Percentiles rank a stretch among this genome's conserved stretches.
These are phyloP conservation scores for Rhynchomys soricoides DNA, from an alignment of 2,113 vertebrate species.

Conservation along the genomic window DNA sequence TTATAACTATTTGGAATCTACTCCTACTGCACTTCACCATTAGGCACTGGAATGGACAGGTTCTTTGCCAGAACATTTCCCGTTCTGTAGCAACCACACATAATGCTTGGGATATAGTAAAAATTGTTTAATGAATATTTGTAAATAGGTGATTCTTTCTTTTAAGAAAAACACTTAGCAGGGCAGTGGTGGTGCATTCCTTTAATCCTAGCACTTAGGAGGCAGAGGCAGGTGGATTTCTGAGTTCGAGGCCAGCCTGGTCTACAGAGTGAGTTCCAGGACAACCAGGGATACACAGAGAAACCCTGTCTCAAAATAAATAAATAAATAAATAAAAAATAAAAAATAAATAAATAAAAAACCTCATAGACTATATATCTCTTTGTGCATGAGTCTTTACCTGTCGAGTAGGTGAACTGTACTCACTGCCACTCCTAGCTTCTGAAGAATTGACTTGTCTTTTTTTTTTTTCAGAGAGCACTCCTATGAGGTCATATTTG, in stretches of 20 bases:
- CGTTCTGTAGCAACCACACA: background rate
- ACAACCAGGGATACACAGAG: too few relatives aligned
- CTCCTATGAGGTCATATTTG: background rate
- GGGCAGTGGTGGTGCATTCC: too few relatives aligned
- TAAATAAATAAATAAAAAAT: too few relatives aligned
- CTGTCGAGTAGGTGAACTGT: background rate
- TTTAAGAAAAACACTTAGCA: too few relatives aligned
- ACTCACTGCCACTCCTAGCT: too few relatives aligned
- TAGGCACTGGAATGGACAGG: background rate
- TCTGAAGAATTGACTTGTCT: background rate
- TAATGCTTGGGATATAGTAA: background rate
- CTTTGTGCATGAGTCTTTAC: background rate
- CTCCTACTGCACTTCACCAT: background rate
- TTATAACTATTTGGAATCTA: background rate
- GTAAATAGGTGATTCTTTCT: background rate
- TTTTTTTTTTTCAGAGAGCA: background rate
- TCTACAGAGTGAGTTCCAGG: too few relatives aligned
- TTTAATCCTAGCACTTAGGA: too few relatives aligned
- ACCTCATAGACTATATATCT: background rate
- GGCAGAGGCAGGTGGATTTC: too few relatives aligned
- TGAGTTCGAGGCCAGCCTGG: too few relatives aligned
- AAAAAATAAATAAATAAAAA: too few relatives aligned
- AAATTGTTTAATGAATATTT: background rate
- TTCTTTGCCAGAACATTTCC: background rate
- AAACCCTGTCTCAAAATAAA: too few relatives aligned